phyloP scores from a whole-genome alignment of 1,140 invertebrate genomes.

The Antheraea pernyi region DNA sequence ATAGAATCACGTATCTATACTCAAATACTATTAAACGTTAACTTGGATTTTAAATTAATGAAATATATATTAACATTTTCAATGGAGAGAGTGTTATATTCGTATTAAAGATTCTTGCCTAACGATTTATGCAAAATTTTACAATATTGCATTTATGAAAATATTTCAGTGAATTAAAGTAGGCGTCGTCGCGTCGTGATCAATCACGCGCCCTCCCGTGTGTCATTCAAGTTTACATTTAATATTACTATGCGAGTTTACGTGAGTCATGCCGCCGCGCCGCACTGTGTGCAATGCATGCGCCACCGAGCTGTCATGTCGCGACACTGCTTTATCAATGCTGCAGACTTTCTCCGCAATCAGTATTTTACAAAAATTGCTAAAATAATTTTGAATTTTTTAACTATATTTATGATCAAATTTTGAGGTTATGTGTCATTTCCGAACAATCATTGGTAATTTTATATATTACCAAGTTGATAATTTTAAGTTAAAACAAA shows the following conservation, averaged over 20 bases:
- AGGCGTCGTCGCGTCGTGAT: slow-evolving; percentile 6
- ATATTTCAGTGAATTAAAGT: neutral
- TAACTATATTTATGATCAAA: neutral
- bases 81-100: too few species aligned
- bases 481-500: too few species aligned
- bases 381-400: neutral
- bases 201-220: slow-evolving; percentile 7
- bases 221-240: slow-evolving; percentile 14
- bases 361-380: neutral
- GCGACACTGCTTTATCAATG: slow-evolving; percentile 2
- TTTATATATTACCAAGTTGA: too few species aligned
- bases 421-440: neutral
- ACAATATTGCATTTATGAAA: slow-evolving; percentile 4
- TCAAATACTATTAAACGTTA: too few species aligned
- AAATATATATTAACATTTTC: too few species aligned
- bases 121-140: neutral
- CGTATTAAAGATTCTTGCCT: neutral
- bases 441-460: too few species aligned
- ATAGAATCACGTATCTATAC: too few species aligned
- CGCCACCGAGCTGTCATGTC: neutral
- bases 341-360: neutral
- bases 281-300: neutral
- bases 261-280: neutral
- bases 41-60: too few species aligned
- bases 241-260: neutral